phyloP scores from a whole-genome alignment of 2,888 invertebrate species.

The Drosophila fungiperda region DNA sequence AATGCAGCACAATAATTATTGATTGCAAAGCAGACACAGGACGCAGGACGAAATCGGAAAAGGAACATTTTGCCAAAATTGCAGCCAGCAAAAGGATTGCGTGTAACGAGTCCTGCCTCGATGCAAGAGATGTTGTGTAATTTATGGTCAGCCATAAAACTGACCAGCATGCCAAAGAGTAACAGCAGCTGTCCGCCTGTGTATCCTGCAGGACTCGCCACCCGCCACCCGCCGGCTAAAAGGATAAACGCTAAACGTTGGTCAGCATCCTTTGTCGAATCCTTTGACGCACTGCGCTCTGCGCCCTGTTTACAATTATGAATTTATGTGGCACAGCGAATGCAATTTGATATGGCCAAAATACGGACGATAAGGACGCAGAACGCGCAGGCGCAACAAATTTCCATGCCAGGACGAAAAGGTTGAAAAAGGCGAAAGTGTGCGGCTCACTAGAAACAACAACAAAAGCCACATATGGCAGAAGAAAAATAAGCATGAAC shows the following conservation, averaged over 20 bases:
- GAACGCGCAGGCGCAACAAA: constrained; percentile 57
- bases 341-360: constrained; percentile 37
- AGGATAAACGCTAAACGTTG: constrained; percentile 18
- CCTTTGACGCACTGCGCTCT: constrained; percentile 47
- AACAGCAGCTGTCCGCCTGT: constrained; percentile 50
- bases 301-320: constrained; percentile 51
- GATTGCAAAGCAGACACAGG: constrained; percentile 33
- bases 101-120: constrained; percentile 23
- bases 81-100: constrained; percentile 65
- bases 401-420: constrained; percentile 32
- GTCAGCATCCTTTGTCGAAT: constrained; percentile 47
- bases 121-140: constrained; percentile 56
- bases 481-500: constrained; percentile 6
- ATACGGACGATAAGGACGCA: constrained; percentile 22
- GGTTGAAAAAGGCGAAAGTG: constrained; percentile 51
- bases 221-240: constrained; percentile 32
- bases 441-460: constrained; percentile 19
- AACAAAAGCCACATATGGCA: constrained; percentile 34
- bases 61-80: constrained; percentile 13
- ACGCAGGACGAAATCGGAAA: constrained; percentile 10
- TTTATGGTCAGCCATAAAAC: constrained; percentile 53
- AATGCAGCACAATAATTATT: constrained; percentile 72
- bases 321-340: constrained; percentile 56
- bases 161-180: constrained; percentile 29
- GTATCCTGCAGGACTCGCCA: constrained; percentile 14